These are phyloP conservation scores for Trissoscelio sp. DNA, from an alignment of 2,888 invertebrate genomes.

Conservation along the genomic window DNA sequence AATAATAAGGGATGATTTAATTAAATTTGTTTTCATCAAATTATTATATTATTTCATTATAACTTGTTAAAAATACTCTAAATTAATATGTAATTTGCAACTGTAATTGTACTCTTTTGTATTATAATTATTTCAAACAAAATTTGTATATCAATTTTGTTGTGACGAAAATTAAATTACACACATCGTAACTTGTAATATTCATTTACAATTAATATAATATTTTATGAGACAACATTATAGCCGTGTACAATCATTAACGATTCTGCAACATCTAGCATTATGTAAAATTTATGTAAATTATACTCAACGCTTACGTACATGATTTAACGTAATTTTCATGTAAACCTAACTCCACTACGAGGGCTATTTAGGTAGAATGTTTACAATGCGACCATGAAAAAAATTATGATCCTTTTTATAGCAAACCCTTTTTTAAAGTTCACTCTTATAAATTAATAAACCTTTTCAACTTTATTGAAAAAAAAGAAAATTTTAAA, in stretches of 20 bases:
- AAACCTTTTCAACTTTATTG: no score
- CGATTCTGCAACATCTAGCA: conserved; percentile 11
- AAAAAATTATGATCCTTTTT: background rate
- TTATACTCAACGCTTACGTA: conserved; percentile 10
- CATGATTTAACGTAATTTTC: conserved; percentile 23
- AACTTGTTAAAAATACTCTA: no score
- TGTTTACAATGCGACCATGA: background rate
- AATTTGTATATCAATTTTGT: background rate
- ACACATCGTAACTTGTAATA: background rate
- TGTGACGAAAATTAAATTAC: background rate
- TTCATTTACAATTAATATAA: conserved; percentile 4
- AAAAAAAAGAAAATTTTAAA: no score
- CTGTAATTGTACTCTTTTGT: no score
- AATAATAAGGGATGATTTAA: background rate
- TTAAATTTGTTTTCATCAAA: no score
- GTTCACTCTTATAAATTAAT: no score
- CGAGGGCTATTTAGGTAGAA: background rate
- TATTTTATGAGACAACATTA: conserved; percentile 25
- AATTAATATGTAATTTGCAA: no score
- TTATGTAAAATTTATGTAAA: conserved; percentile 35
- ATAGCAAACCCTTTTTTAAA: no score
- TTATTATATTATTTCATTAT: no score
- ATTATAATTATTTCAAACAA: no score
- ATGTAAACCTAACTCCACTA: conserved; percentile 16
- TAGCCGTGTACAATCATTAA: conserved; percentile 18